A percentile compares a stretch with the other conserved stretches of the same genome.
Evolutionary conservation across 2,888 invertebrate species (phyloP).

Genomic region (Taenaris catops): DNA sequence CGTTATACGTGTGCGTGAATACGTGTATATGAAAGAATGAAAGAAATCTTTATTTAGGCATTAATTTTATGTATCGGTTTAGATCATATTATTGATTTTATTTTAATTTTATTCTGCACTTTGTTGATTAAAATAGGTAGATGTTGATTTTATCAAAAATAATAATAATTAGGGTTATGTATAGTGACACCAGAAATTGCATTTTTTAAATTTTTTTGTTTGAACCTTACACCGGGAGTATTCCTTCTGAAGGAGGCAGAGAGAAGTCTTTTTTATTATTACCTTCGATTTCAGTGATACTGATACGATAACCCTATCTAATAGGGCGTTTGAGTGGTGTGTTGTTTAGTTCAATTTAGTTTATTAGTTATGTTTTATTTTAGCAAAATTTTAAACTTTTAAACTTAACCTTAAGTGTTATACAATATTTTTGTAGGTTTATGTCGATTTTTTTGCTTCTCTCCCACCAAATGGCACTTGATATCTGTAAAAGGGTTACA

Average conservation of each 20-base stretch:
- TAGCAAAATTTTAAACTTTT: constrained; percentile 74
- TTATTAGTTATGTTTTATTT: constrained; percentile 80
- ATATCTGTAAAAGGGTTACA: constrained; percentile 33
- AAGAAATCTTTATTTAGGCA: no score
- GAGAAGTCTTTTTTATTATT: constrained; percentile 48
- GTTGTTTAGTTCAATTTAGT: constrained; percentile 80
- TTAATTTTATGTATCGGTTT: constrained; percentile 76
- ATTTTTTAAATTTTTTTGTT: constrained; percentile 54
- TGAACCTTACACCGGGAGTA: constrained; percentile 44
- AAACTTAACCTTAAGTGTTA: constrained; percentile 69
- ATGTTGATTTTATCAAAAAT: constrained; percentile 67
- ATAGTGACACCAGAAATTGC: constrained; percentile 71
- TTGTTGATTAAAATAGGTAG: constrained; percentile 59
- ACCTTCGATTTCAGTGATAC: constrained; percentile 71
- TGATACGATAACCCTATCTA: constrained; percentile 61
- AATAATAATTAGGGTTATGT: constrained; percentile 56
- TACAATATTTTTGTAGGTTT: constrained; percentile 74
- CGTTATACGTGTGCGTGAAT: no score
- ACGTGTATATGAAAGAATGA: no score
- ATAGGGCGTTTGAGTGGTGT: constrained; percentile 66
- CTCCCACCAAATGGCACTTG: constrained; percentile 75
- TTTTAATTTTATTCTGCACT: constrained; percentile 76
- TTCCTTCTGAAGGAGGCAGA: constrained; percentile 55
- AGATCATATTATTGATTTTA: constrained; percentile 75
- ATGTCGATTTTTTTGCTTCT: constrained; percentile 64